Percentiles rank a stretch among this genome's conserved stretches.
These are phyloP conservation scores for Pocillopora verrucosa DNA, from an alignment of 64 coral and sea anemone species.

Conservation along the genomic window DNA sequence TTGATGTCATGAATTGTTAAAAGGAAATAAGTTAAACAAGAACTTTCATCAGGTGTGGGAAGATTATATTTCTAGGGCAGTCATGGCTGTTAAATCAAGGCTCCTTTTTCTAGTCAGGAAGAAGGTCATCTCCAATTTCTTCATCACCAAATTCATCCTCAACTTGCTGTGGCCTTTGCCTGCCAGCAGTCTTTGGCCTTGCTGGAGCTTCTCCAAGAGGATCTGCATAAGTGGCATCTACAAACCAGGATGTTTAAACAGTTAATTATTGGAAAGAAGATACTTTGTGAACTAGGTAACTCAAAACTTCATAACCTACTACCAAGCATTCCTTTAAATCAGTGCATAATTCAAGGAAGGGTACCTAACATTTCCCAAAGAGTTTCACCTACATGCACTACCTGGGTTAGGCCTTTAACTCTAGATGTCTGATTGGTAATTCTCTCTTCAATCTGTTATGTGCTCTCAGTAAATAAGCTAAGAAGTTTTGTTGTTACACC, in stretches of 20 bases:
- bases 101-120: constrained; percentile 68
- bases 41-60: background rate
- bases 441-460: too few species aligned
- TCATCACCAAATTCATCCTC: constrained; percentile 99
- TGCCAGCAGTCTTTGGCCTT: constrained; percentile 95
- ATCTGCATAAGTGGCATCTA: constrained; percentile 96
- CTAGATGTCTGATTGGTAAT: too few species aligned
- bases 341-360: too few species aligned
- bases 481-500: too few species aligned
- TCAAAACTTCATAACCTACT: too few species aligned
- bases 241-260: background rate
- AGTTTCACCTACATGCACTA: too few species aligned
- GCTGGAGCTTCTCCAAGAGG: constrained; percentile 94
- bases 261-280: background rate
- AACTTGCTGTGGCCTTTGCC: constrained; percentile 60
- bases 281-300: background rate
- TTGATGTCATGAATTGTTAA: too few species aligned
- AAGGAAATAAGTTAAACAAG: too few species aligned
- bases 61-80: background rate
- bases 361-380: too few species aligned
- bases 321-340: too few species aligned
- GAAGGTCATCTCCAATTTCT: constrained; percentile 95
- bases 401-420: too few species aligned
- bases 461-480: too few species aligned
- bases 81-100: background rate